These are phyloP conservation scores for Percopsis omiscomaycus DNA, from an alignment of 2,797 vertebrate genomes.

Conservation along the genomic window DNA sequence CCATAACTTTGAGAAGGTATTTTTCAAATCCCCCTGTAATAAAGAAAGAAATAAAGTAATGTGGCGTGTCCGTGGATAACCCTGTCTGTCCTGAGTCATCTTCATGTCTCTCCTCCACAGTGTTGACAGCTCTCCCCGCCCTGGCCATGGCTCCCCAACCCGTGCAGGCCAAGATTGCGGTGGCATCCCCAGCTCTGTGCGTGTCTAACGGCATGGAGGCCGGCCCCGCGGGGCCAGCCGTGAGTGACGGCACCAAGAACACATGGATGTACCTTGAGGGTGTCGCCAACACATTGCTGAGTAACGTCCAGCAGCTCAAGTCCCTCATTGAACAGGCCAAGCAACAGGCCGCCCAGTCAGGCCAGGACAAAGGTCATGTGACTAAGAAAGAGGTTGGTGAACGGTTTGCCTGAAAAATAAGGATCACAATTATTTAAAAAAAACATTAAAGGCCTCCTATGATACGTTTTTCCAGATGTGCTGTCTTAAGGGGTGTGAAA, in stretches of 20 bases:
- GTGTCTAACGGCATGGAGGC: constrained; percentile 59
- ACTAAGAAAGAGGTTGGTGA: constrained; percentile 85
- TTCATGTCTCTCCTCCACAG: constrained; percentile 51
- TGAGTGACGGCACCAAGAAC: constrained; percentile 80
- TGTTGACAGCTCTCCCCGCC: constrained; percentile 87
- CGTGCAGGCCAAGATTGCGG: constrained; percentile 67
- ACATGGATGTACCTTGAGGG: constrained; percentile 94
- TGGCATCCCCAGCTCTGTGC: constrained; percentile 34
- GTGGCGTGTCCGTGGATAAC: no score
- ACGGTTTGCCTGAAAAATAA: neutral
- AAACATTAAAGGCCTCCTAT: no score
- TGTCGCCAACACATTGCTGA: constrained; percentile 88
- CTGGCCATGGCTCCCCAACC: constrained; percentile 80
- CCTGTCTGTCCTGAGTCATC: neutral
- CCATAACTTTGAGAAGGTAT: no score
- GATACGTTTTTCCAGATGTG: no score
- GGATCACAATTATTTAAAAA: neutral
- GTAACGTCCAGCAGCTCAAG: constrained; percentile 92
- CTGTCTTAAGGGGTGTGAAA: no score
- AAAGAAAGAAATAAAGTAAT: no score
- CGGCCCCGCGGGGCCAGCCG: constrained; percentile 55
- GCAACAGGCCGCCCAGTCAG: constrained; percentile 69
- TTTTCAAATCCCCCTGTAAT: no score
- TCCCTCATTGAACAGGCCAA: constrained; percentile 90
- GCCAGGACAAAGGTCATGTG: constrained; percentile 55